A percentile compares a stretch with the other conserved stretches of the same genome.
These are phyloP conservation scores for Gymnothorax javanicus DNA, from an alignment of 2,797 vertebrate species.

Conservation along the genomic window DNA sequence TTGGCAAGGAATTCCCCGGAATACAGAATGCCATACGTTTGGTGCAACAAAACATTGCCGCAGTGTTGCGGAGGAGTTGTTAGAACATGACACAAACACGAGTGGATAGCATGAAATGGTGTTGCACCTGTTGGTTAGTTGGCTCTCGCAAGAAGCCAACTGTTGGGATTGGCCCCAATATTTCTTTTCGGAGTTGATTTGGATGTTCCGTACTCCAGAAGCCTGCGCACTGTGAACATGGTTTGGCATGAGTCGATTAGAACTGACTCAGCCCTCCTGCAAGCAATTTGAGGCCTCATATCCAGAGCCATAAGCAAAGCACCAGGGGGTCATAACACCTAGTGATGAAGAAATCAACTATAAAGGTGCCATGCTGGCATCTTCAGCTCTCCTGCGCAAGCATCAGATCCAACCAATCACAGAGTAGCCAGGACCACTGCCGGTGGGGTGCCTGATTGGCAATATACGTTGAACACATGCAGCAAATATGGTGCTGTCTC, in stretches of 20 bases:
- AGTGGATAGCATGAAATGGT: neutral
- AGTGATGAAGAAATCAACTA: conserved; percentile 77
- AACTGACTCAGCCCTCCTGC: neutral
- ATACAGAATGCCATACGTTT: neutral
- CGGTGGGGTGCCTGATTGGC: conserved; percentile 54
- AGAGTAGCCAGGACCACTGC: conserved; percentile 52
- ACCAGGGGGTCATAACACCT: conserved; percentile 59
- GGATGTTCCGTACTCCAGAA: neutral
- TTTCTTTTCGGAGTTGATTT: neutral
- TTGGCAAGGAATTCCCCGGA: neutral
- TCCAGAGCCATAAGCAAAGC: conserved; percentile 37
- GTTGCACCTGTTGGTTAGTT: neutral
- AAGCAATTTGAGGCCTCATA: conserved; percentile 43
- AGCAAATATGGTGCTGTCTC: conserved; percentile 39
- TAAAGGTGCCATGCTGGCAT: conserved; percentile 60
- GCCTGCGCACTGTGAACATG: too few relatives aligned
- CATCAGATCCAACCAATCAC: conserved; percentile 63
- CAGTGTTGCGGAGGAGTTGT: neutral
- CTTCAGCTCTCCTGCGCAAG: conserved; percentile 72
- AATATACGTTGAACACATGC: conserved; percentile 55
- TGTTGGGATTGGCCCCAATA: neutral
- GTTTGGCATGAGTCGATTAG: neutral
- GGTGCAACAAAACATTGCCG: neutral
- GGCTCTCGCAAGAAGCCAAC: neutral
- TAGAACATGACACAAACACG: neutral